Conservation (phyloP, 2,888 invertebrate genomes). For the Melangyna quadrimaculata region DNA sequence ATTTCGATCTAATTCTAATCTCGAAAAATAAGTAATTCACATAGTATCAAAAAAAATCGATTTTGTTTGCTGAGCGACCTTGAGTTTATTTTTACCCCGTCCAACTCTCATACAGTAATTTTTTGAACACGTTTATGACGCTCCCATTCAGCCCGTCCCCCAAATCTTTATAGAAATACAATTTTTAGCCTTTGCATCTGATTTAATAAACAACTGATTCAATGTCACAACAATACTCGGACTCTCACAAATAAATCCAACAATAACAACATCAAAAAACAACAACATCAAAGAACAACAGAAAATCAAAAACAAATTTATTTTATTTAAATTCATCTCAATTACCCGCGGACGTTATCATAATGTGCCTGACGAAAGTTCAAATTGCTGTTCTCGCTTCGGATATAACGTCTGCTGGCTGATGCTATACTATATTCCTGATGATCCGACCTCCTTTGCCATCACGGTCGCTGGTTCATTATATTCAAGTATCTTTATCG, state of each 20-base stretch:
- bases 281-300: constrained; percentile 18
- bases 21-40: not conserved
- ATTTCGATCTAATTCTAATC: not conserved
- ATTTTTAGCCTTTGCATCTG: constrained; percentile 18
- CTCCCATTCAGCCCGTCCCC: not conserved
- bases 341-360: constrained; percentile 41
- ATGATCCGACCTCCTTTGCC: not conserved
- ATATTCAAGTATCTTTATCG: constrained; percentile 23
- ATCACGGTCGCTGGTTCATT: not conserved
- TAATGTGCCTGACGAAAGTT: constrained; percentile 37
- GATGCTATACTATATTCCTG: not conserved
- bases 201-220: constrained; percentile 11
- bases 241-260: not conserved
- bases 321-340: constrained; percentile 34
- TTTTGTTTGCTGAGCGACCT: not conserved
- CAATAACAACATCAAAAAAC: not conserved
- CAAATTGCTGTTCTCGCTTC: constrained; percentile 22
- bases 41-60: not conserved
- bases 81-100: not conserved
- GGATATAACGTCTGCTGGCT: constrained; percentile 23
- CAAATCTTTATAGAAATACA: not conserved
- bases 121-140: not conserved
- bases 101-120: not conserved
- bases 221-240: constrained; percentile 9
- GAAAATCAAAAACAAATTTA: constrained; percentile 23